Percentiles rank a stretch among this genome's conserved stretches.
These are phyloP conservation scores for Falco rusticolus DNA, from an alignment of 2,797 vertebrate species.

Conservation along the genomic window DNA sequence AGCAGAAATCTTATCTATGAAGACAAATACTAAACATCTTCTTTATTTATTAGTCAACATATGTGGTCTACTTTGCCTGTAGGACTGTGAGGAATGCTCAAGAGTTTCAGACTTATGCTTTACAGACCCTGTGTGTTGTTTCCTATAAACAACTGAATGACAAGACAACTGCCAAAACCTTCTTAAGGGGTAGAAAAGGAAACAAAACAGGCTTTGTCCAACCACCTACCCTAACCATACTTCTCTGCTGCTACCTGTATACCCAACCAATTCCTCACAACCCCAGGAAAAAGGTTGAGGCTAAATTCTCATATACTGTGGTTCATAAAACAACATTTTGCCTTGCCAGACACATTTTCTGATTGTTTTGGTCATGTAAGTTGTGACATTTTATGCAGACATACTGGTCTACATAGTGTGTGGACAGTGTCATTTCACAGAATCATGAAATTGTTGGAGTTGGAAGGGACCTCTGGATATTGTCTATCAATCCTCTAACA, in stretches of 20 bases:
- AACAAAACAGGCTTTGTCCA: not conserved
- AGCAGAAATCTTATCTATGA: not conserved
- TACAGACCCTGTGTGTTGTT: not conserved
- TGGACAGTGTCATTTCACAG: not conserved
- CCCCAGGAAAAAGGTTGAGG: not conserved
- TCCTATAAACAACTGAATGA: not conserved
- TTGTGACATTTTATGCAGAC: not conserved
- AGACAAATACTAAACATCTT: not conserved
- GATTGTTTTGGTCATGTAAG: not conserved
- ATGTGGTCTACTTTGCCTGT: not conserved
- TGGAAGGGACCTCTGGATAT: not conserved
- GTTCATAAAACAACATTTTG: not conserved
- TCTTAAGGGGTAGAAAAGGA: not conserved
- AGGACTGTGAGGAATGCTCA: not conserved
- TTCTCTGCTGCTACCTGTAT: not conserved
- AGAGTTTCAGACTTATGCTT: not conserved
- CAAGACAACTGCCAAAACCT: not conserved
- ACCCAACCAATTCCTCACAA: not conserved
- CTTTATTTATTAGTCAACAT: not conserved
- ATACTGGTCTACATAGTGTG: not conserved
- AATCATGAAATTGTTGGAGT: not conserved
- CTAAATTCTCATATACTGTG: not conserved
- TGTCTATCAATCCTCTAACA: not conserved
- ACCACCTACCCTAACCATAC: not conserved
- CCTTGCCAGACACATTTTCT: not conserved